A percentile compares a stretch with the other conserved stretches of the same genome.
phyloP scores from a whole-genome alignment of 2,888 invertebrate genomes.

The Nowickia ferox region DNA sequence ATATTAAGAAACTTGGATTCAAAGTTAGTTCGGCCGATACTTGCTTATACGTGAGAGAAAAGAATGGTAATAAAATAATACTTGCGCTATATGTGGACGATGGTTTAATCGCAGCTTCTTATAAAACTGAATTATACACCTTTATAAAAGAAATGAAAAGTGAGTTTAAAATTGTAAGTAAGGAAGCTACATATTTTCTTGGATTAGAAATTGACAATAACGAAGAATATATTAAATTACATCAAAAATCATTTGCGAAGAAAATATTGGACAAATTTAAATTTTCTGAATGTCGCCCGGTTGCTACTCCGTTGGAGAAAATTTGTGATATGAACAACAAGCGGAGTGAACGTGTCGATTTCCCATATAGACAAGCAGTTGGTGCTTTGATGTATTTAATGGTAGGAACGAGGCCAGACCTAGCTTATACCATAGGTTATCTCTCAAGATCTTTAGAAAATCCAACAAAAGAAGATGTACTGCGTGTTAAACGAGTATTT shows the following conservation, averaged over 20 bases:
- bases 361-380: slow-evolving; percentile 47
- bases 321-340: neutral
- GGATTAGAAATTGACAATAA: slow-evolving; percentile 66
- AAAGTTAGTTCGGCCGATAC: no score
- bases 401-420: slow-evolving; percentile 37
- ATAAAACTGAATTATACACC: slow-evolving; percentile 44
- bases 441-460: slow-evolving; percentile 34
- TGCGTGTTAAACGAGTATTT: neutral
- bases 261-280: slow-evolving; percentile 9
- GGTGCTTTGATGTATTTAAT: slow-evolving; percentile 42
- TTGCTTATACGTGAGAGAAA: neutral
- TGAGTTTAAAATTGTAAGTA: slow-evolving; percentile 79
- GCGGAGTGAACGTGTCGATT: slow-evolving; percentile 19
- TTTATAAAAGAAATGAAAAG: slow-evolving; percentile 56
- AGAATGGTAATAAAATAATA: slow-evolving; percentile 65
- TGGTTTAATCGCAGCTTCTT: slow-evolving; percentile 71
- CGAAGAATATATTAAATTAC: slow-evolving; percentile 32
- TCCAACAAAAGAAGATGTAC: neutral
- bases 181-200: slow-evolving; percentile 77
- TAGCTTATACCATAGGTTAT: slow-evolving; percentile 13
- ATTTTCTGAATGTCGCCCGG: slow-evolving; percentile 15
- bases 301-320: slow-evolving; percentile 3
- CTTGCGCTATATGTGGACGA: slow-evolving; percentile 75
- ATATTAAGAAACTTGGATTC: no score
- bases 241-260: slow-evolving; percentile 2